Base-by-base conservation (phyloP, 2,888 invertebrate species). In the Eristalinus sepulchralis region DNA sequence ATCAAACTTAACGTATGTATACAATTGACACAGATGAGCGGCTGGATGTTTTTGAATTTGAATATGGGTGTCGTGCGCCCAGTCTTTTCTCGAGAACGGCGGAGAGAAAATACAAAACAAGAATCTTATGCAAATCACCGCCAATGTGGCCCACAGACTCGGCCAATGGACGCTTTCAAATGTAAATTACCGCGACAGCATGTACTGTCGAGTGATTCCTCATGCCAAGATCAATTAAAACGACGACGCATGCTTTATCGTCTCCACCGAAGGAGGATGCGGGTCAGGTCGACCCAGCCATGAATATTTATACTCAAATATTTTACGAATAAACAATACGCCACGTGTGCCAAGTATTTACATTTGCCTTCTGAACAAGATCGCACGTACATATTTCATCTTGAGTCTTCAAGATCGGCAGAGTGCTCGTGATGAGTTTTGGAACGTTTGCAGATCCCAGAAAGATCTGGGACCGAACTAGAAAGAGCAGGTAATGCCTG, bases 281-380 rank as follows among this genome's bases (percentile, higher is more conserved):
- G 59, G 60, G 70, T 39, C 70, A 57, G 68, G 31, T 71, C 70
- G 27, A 8, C 59, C 59, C 4, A 27, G 0, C 34, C 1, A 71
- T 27, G 57, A 70, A 70, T 68, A 68, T 57, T 70, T 70, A 70
- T 59, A 24, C 59, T 27, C 33, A 11, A 17, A 47, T 36, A 59
- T 24, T 59, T 59, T 17, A 1, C 34, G 24, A 36, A 22, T 36
- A 55, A 71, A 60, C 39, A 59, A 31, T 36, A 0, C 24, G 27
- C 59, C 70, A 71, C 59, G 70, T 60, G 70, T 59, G 17, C 5
- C 6, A 24, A 6, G 24, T 31, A 60, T 71, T 71, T 60, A 71
- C 70, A 39, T 60, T 71, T 39, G 13, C 60, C 27, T 24, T 60
- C 39, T 27, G 39, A 60, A 71, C 11, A 24, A 71, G 70, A 71